Evolutionary conservation across 1,140 invertebrate species (phyloP).

Genomic region (Andricus grossulariae): DNA sequence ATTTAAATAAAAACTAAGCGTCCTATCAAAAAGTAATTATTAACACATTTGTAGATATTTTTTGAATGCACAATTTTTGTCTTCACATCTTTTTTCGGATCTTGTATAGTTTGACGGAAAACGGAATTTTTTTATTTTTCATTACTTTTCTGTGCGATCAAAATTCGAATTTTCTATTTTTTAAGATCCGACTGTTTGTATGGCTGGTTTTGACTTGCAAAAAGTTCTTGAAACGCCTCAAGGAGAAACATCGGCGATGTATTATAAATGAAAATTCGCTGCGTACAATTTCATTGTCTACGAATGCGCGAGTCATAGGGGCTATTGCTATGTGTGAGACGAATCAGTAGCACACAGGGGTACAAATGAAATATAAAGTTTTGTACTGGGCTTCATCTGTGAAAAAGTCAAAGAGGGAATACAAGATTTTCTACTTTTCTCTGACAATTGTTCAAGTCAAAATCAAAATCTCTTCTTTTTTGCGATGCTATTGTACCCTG

Average conservation of each 20-base stretch:
- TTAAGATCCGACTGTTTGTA: too few relatives aligned
- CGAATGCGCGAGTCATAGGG: neutral
- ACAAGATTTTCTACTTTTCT: conserved; percentile 1
- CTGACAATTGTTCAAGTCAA: conserved; percentile 28
- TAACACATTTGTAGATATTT: too few relatives aligned
- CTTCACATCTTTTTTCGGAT: too few relatives aligned
- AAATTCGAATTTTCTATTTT: too few relatives aligned
- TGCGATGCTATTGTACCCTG: conserved; percentile 5
- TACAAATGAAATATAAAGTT: conserved; percentile 26
- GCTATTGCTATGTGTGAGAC: conserved; percentile 4
- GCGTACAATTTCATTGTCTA: conserved; percentile 15
- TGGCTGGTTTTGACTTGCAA: conserved; percentile 24
- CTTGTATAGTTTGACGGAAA: too few relatives aligned
- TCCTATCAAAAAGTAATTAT: too few relatives aligned
- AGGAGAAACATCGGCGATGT: conserved; percentile 50
- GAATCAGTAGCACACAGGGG: neutral
- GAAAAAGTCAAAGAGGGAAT: neutral
- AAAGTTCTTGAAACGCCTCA: conserved; percentile 39
- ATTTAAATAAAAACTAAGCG: too few relatives aligned
- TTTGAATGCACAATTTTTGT: too few relatives aligned
- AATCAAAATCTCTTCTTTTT: conserved; percentile 26
- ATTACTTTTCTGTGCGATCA: too few relatives aligned
- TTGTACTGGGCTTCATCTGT: neutral
- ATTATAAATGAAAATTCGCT: conserved; percentile 68
- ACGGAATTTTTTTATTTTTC: too few relatives aligned